These are phyloP conservation scores for Anomalospiza imberbis DNA, from an alignment of 2,797 vertebrate genomes.

Conservation along the genomic window DNA sequence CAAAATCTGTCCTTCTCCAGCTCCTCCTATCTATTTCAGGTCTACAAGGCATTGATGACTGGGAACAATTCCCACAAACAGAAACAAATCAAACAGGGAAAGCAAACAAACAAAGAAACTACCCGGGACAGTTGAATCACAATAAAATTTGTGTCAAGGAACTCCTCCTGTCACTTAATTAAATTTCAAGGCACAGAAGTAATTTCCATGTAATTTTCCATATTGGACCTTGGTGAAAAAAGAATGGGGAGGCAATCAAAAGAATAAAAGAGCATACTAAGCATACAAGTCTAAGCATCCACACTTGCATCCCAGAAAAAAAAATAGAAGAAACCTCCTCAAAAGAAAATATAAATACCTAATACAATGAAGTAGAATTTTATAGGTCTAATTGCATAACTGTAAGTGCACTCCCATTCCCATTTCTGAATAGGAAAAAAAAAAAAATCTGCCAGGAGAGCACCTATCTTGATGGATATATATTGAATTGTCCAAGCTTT, in stretches of 20 bases:
- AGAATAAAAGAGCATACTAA: not conserved
- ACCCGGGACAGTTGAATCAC: not conserved
- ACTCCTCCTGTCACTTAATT: not conserved
- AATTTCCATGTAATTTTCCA: not conserved
- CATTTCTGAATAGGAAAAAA: not conserved
- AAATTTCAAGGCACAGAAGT: not conserved
- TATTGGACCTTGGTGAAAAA: not conserved
- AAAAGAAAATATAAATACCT: not conserved
- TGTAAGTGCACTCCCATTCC: not conserved
- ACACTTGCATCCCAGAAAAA: not conserved
- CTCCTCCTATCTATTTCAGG: not conserved
- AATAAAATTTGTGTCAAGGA: not conserved
- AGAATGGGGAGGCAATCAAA: not conserved
- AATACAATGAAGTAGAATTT: not conserved
- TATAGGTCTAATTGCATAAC: not conserved
- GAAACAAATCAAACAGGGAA: not conserved
- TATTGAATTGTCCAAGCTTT: not conserved
- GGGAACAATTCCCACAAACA: not conserved
- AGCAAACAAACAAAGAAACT: not conserved
- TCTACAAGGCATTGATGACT: not conserved
- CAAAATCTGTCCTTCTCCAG: not conserved
- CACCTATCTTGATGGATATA: not conserved
- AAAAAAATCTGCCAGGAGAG: not conserved
- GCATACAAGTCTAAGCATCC: not conserved
- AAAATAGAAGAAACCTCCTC: not conserved